These are phyloP conservation scores for Plecturocebus donacophilus DNA, from an alignment of 2,113 vertebrate species.

Conservation along the genomic window DNA sequence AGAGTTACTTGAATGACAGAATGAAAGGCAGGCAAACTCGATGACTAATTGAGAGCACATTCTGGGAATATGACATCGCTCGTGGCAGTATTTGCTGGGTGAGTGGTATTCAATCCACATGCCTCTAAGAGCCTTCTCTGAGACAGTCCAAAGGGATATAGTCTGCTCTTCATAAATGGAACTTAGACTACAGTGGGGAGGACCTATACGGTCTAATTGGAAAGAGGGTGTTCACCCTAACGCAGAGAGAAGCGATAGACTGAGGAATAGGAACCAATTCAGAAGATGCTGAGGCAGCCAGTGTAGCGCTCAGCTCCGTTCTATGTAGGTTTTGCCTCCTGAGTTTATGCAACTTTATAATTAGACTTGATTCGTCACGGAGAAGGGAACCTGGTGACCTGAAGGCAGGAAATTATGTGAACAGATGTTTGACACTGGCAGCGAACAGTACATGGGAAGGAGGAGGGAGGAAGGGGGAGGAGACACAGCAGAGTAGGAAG, in stretches of 20 bases:
- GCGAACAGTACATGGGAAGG: not conserved
- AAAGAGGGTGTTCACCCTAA: not conserved
- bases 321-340: not conserved
- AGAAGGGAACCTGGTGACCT: not conserved
- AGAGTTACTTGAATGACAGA: not conserved
- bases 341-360: not conserved
- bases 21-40: not conserved
- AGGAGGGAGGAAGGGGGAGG: not conserved
- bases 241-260: not conserved
- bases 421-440: not conserved
- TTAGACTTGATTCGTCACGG: not conserved
- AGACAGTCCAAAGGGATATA: not conserved
- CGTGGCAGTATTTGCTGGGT: not conserved
- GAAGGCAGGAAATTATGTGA: not conserved
- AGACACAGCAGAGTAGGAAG: not conserved
- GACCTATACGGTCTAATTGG: not conserved
- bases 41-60: not conserved
- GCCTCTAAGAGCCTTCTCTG: not conserved
- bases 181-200: not conserved
- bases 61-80: not conserved
- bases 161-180: not conserved
- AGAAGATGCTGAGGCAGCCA: not conserved
- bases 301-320: not conserved
- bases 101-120: not conserved
- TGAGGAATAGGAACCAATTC: not conserved